Evolutionary conservation across 2,888 invertebrate species (phyloP), one percentile per base, ranked within the genome.

Genomic region (Bugulina stolonifera): DNA sequence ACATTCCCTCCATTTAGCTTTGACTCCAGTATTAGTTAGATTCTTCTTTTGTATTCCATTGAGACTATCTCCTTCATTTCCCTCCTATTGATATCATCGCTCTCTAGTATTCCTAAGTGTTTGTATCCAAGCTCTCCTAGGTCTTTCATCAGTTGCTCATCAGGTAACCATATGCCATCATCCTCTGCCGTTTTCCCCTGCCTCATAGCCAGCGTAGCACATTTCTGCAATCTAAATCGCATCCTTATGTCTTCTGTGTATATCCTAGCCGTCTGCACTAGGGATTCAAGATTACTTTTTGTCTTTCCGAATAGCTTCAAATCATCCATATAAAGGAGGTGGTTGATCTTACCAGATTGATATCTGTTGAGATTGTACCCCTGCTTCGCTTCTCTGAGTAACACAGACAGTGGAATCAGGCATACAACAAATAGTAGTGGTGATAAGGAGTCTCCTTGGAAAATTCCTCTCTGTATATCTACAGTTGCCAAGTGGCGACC

Each of bases 221-320:
- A 52, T 52, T 52, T n/a, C n/a, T n/a, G n/a, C 10, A 10, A 52
- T 22, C n/a, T n/a, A n/a, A n/a, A 52, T 22, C 52, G 10, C 57
- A 57, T 57, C 57, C 57, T 14, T 57, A 57, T 57, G 23, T 57
- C 57, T 57, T 57, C n/a, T 5, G 57, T 25, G 25, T 23, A 57
- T n/a, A 25, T 18, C 23, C 57, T 57, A 22, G 25, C 57, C 22
- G 52, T 22, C 52, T 52, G 10, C 52, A 52, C 52, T 22, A 52
- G 22, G 22, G 52, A 22, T 22, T 52, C 22, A 14, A 52, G 22
- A 10, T 52, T 10, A 22, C 52, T 52, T 52, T 52, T 52, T 10
- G 10, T 52, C 10, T 22, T 52, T 22, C 52, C 52, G 52, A 14
- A n/a, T n/a, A n/a, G n/a, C n/a, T n/a, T n/a, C n/a, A n/a, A n/a